Evolutionary conservation across 2,113 vertebrate species (phyloP), one percentile per base, ranked within the genome.

Genomic region (Platichthys stellatus): DNA sequence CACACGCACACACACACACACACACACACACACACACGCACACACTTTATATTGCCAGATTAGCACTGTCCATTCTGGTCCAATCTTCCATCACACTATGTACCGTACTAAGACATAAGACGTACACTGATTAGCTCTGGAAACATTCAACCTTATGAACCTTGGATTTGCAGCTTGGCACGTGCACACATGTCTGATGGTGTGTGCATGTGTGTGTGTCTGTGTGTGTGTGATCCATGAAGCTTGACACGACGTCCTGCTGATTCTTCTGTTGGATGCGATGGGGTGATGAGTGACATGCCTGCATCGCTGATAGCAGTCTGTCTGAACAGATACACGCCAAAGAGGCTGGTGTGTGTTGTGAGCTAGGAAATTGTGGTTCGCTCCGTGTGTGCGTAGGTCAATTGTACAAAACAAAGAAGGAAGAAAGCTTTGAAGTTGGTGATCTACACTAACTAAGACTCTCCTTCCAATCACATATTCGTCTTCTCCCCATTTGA

Each of bases 201-300:
- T 72, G 72, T 67, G 64, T 72, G 74, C 14, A 58, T 24, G 24
- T 24, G 24, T 24, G n/a, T 62, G 69, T 69, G 80, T 75, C 61
- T 78, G 74, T 72, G 71, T 72, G 63, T 65, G 72, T 74, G 61
- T 74, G 61, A 40, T 78, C 12, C 72, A 62, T 20, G 59, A 56
- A 79, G 69, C 76, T 66, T 74, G 82, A 85, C 81, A 80, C 3
- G 47, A 73, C 59, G 84, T 86, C 85, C 88, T 74, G 85, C 87
- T 89, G 88, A 78, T 82, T 83, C 76, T 80, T 80, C 76, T 82
- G 75, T 83, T 86, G 86, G 83, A 84, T 82, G 87, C 70, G 82
- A 81, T 60, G 74, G 64, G 78, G 78, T 83, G 90, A 72, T 80
- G 87, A 91, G 81, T 90, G 91, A 88, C 90, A 82, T 72, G 86